A percentile compares a stretch with the other conserved stretches of the same genome.
These are phyloP conservation scores for Acanthococcus lagerstroemiae DNA, from an alignment of 2,888 invertebrate genomes.

Conservation along the genomic window DNA sequence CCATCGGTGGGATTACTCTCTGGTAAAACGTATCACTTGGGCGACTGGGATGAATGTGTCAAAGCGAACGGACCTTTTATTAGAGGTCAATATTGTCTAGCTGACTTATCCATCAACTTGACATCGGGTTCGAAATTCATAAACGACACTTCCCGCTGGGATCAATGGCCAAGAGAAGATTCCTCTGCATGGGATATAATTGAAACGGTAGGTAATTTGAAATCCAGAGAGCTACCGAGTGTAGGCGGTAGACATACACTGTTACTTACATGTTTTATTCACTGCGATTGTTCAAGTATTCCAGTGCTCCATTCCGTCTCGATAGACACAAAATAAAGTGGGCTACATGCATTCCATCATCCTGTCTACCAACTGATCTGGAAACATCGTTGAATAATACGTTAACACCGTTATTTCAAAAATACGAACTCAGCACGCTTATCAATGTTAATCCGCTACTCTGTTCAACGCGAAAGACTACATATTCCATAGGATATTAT, in stretches of 20 bases:
- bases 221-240: too few species aligned
- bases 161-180: neutral
- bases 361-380: constrained; percentile 34
- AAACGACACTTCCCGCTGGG: neutral
- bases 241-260: too few species aligned
- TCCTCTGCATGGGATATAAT: too few species aligned
- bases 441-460: constrained; percentile 21
- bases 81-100: constrained; percentile 36
- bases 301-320: neutral
- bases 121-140: neutral
- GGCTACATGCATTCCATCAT: constrained; percentile 35
- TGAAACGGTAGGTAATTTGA: neutral
- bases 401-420: constrained; percentile 25
- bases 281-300: too few species aligned
- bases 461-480: constrained; percentile 20
- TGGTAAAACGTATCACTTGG: constrained; percentile 34
- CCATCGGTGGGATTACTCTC: constrained; percentile 33
- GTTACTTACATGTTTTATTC: too few species aligned
- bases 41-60: constrained; percentile 36
- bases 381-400: constrained; percentile 35
- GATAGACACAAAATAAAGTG: constrained; percentile 33
- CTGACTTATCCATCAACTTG: constrained; percentile 28
- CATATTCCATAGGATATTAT: constrained; percentile 16
- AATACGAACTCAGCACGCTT: constrained; percentile 7
- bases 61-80: constrained; percentile 12